Evolutionary conservation across 2,888 invertebrate species (phyloP).

Genomic region (Rhimphoctona megacephalus): DNA sequence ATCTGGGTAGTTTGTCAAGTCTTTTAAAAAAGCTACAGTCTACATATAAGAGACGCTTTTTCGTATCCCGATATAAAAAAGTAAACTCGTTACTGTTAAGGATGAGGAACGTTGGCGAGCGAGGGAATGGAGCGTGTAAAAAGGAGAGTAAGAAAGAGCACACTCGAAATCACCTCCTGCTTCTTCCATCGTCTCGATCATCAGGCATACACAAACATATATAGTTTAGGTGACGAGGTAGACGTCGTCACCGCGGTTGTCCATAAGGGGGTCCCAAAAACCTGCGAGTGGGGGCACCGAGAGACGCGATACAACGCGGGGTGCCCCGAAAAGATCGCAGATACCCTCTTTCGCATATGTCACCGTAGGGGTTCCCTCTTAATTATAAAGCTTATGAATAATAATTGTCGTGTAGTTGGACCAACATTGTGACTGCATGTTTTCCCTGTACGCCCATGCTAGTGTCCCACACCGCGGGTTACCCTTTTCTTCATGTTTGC

Average conservation of each 20-base stretch:
- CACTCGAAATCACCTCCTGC: constrained; percentile 68
- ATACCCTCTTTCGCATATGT: constrained; percentile 67
- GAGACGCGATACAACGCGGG: constrained; percentile 65
- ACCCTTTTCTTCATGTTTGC: constrained; percentile 80
- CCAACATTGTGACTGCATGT: constrained; percentile 84
- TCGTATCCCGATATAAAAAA: constrained; percentile 57
- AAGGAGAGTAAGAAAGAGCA: constrained; percentile 57
- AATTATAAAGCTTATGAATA: constrained; percentile 84
- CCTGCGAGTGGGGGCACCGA: constrained; percentile 35
- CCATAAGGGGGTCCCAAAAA: constrained; percentile 32
- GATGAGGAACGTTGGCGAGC: constrained; percentile 53
- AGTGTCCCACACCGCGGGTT: constrained; percentile 80
- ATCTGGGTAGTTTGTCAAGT: constrained; percentile 49
- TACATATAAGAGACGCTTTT: constrained; percentile 23
- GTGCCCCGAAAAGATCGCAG: constrained; percentile 76
- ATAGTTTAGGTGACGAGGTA: constrained; percentile 5
- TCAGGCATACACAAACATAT: constrained; percentile 14
- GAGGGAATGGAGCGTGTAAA: constrained; percentile 42
- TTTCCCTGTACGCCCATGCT: constrained; percentile 83
- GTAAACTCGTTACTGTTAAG: constrained; percentile 72
- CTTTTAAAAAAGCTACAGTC: constrained; percentile 14
- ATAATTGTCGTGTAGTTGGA: constrained; percentile 85
- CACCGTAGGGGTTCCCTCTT: constrained; percentile 76
- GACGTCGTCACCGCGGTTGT: constrained; percentile 39
- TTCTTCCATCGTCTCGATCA: constrained; percentile 71